Evolutionary conservation across 2,888 invertebrate genomes (phyloP).

Genomic region (Pseudoips prasinana): DNA sequence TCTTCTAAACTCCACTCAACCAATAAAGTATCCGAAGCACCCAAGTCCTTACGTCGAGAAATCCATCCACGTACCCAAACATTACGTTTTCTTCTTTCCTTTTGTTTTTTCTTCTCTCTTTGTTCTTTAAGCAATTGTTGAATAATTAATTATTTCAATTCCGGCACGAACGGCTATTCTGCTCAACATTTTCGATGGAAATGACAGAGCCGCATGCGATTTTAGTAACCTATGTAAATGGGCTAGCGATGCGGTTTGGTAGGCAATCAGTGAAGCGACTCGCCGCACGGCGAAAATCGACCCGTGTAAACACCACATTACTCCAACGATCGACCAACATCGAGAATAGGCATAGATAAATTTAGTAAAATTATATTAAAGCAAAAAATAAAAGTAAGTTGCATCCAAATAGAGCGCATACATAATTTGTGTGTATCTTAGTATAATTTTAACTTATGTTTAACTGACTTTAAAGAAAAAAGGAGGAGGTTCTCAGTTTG

Average conservation of each 20-base stretch:
- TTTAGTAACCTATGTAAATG: conserved; percentile 43
- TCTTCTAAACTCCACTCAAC: conserved; percentile 31
- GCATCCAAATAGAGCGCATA: too few species aligned
- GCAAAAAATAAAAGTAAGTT: too few species aligned
- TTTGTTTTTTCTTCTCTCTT: conserved; percentile 31
- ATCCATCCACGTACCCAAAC: conserved; percentile 33
- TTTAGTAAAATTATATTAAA: too few species aligned
- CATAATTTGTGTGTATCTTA: too few species aligned
- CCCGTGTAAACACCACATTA: conserved; percentile 11
- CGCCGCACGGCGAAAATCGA: conserved; percentile 16
- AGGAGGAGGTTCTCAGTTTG: too few species aligned
- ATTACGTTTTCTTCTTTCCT: conserved; percentile 33
- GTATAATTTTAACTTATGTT: too few species aligned
- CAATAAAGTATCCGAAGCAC: conserved; percentile 30
- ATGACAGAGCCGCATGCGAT: conserved; percentile 44
- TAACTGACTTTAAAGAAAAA: too few species aligned
- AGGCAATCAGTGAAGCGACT: conserved; percentile 17
- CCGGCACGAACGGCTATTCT: conserved; percentile 34
- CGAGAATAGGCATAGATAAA: too few species aligned
- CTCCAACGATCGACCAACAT: too few species aligned
- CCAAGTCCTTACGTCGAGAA: conserved; percentile 30
- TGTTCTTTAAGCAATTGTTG: conserved; percentile 25
- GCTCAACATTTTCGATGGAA: conserved; percentile 37
- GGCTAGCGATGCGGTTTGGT: conserved; percentile 39
- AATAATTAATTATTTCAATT: conserved; percentile 10